Evolutionary conservation across 2,113 vertebrate species (phyloP).

Genomic region (Anser cygnoides): DNA sequence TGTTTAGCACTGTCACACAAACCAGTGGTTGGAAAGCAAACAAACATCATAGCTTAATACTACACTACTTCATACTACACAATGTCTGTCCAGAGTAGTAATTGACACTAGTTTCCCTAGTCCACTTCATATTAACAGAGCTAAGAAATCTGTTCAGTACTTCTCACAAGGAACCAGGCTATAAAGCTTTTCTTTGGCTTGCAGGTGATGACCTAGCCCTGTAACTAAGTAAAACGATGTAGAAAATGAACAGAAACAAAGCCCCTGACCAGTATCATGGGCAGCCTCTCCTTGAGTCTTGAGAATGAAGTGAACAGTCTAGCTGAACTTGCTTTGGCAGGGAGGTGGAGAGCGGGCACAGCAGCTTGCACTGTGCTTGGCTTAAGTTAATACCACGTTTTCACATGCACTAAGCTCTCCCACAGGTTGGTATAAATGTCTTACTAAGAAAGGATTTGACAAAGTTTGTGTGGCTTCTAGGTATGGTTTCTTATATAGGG

Average conservation of each 20-base stretch:
- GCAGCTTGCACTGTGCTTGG: neutral
- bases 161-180: neutral
- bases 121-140: neutral
- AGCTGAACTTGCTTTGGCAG: neutral
- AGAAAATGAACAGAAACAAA: neutral
- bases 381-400: neutral
- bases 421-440: neutral
- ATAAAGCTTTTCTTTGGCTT: neutral
- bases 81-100: neutral
- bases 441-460: neutral
- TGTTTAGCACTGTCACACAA: conserved; percentile 24
- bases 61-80: neutral
- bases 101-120: neutral
- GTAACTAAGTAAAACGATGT: neutral
- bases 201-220: neutral
- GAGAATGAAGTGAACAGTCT: neutral
- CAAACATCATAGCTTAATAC: neutral
- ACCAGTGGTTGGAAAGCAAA: conserved; percentile 11
- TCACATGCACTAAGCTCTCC: neutral
- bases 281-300: neutral
- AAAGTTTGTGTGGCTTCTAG: conserved; percentile 17
- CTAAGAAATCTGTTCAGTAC: neutral
- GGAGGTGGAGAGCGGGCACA: neutral
- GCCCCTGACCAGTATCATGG: neutral
- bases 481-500: conserved; percentile 22